Evolutionary conservation across 1,140 invertebrate genomes (phyloP), one percentile per base, ranked within the genome.

Genomic region (Venustaconcha ellipsiformis): DNA sequence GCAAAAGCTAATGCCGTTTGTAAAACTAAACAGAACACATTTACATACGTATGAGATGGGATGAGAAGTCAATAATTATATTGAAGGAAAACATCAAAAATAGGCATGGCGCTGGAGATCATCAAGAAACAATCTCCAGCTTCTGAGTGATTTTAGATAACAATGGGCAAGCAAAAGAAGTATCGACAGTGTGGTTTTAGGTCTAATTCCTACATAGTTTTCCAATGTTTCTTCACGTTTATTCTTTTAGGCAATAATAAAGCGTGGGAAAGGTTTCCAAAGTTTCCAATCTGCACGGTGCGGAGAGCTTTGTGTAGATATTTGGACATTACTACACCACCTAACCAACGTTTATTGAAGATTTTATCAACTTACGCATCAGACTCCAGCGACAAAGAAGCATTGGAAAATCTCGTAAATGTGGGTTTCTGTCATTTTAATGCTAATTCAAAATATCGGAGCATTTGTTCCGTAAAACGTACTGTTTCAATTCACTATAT

Each of bases 301-400:
- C 90, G 94, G 66, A 94, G 94, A 72, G 89, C 97, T 3, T 92
- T 99, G 73, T 94, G 94, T 2, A 91, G 95, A 81, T 97, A 96
- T 90, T 89, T 99, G 66, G 97, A 99, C 81, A 94, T 99, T 37
- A 98, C 96, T 0, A 97, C 95, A 12, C 96, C 97, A 12, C 96
- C 97, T 11, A 93, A 95, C 1, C 95, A 96, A 20, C 95, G 96
- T 86, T 91, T 98, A 37, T 91, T 99, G 0, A 93, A 95, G 80
- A 93, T 96, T 72, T 93, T 99, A 67, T 93, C 95, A 5, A 93
- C 94, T 0, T 94, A 94, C 78, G 96, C 96, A 66, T 92, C 93
- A 3, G 74, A 82, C 30, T 93, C 95, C 83, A 92, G 93, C 18
- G 96, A 98, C 79, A 93, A 92, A 82, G 92, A 93, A 83, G 92